A percentile compares a stretch with the other conserved stretches of the same genome.
phyloP scores from a whole-genome alignment of 1,140 invertebrate species.

The Drosophila kurseongensis region DNA sequence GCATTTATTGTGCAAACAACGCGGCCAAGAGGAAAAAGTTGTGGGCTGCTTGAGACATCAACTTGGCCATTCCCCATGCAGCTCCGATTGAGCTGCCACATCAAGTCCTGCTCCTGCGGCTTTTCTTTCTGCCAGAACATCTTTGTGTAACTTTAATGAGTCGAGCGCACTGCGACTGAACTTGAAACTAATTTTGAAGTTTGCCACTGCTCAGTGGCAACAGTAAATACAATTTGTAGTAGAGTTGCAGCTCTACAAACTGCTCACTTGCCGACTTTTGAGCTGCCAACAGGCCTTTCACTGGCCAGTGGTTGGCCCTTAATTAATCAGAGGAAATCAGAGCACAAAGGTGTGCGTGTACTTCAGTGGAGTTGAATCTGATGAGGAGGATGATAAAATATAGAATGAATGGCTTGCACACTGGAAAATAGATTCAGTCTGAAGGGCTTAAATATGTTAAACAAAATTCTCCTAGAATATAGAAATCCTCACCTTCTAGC shows the following conservation, averaged over 20 bases:
- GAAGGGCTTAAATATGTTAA: not conserved
- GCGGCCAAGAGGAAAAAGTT: slow-evolving; percentile 51
- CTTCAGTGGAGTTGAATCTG: not conserved
- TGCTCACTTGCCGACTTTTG: slow-evolving; percentile 20
- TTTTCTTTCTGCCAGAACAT: slow-evolving; percentile 26
- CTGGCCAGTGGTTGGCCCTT: slow-evolving; percentile 23
- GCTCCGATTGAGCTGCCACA: slow-evolving; percentile 55
- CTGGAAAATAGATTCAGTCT: too few species aligned
- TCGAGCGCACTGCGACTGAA: slow-evolving; percentile 56
- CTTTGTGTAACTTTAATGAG: slow-evolving; percentile 69
- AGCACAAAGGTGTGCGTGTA: slow-evolving; percentile 24
- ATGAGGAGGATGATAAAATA: slow-evolving; percentile 5
- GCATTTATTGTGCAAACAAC: slow-evolving; percentile 62
- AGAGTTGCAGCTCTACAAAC: slow-evolving; percentile 19
- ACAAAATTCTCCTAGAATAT: too few species aligned
- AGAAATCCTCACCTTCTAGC: not conserved
- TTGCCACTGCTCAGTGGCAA: slow-evolving; percentile 37
- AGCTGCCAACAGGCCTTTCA: slow-evolving; percentile 25
- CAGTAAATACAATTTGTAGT: slow-evolving; percentile 56
- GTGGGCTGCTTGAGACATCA: slow-evolving; percentile 63
- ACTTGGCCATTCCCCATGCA: slow-evolving; percentile 35
- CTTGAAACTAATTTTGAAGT: slow-evolving; percentile 46
- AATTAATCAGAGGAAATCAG: slow-evolving; percentile 40
- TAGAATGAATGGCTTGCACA: not conserved
- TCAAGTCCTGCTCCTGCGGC: slow-evolving; percentile 12